These are phyloP conservation scores for Channallabes apus DNA, from an alignment of 2,797 vertebrate genomes.

Conservation along the genomic window DNA sequence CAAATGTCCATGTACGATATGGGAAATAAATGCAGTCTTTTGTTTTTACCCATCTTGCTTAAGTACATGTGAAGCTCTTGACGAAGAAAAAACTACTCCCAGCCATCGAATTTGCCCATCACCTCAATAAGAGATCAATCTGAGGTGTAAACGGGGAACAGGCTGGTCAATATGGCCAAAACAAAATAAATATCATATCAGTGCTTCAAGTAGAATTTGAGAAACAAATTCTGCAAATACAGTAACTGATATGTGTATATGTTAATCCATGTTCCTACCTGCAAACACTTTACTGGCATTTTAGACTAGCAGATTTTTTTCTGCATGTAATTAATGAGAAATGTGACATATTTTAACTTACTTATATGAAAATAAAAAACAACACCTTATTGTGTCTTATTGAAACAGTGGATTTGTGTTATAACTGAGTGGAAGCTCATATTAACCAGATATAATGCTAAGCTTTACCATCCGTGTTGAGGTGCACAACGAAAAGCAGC, in stretches of 20 bases:
- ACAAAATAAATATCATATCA: conserved; percentile 9
- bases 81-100: conserved; percentile 68
- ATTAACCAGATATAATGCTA: not conserved
- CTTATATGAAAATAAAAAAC: not conserved
- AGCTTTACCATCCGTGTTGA: not conserved
- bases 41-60: conserved; percentile 62
- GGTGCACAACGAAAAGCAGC: conserved; percentile 4
- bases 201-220: not conserved
- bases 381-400: not conserved
- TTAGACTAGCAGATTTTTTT: no score
- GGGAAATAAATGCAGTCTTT: not conserved
- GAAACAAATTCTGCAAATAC: not conserved
- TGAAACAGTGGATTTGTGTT: not conserved
- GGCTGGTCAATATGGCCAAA: conserved; percentile 72
- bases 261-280: not conserved
- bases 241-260: not conserved
- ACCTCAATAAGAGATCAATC: conserved; percentile 70
- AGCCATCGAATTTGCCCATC: conserved; percentile 76
- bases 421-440: not conserved
- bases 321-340: not conserved
- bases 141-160: conserved; percentile 62
- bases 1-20: not conserved
- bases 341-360: not conserved
- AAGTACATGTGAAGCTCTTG: conserved; percentile 57
- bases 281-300: not conserved